These are phyloP conservation scores for Margaritifera margaritifera DNA, from an alignment of 2,888 invertebrate genomes.

Conservation along the genomic window DNA sequence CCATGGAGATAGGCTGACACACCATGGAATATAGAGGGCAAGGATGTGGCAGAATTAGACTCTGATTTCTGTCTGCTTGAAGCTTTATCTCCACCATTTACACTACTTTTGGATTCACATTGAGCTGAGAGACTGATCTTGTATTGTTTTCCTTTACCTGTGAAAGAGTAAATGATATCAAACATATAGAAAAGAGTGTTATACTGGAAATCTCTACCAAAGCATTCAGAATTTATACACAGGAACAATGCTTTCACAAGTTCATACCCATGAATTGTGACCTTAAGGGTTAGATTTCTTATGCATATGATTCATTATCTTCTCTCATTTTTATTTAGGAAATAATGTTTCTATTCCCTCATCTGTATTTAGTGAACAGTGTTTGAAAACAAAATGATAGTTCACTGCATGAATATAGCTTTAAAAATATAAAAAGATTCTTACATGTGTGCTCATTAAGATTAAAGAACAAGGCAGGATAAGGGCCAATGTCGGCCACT, in stretches of 20 bases:
- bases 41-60: not conserved
- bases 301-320: not conserved
- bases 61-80: not conserved
- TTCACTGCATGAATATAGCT: no score
- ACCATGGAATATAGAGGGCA: conserved; percentile 57
- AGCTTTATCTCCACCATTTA: not conserved
- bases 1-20: conserved; percentile 52
- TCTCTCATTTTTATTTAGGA: not conserved
- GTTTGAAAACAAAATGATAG: no score
- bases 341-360: not conserved
- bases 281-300: no score
- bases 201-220: no score
- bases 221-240: no score
- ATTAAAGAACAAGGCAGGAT: no score
- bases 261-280: no score
- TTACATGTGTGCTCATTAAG: no score
- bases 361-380: not conserved
- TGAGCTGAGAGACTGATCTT: conserved; percentile 2
- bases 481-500: no score
- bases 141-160: not conserved
- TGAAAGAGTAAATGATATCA: not conserved
- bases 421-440: no score
- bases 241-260: no score
- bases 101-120: conserved; percentile 16
- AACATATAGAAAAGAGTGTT: no score